Evolutionary conservation across 2,113 vertebrate genomes (phyloP).

Genomic region (Podilymbus podiceps): DNA sequence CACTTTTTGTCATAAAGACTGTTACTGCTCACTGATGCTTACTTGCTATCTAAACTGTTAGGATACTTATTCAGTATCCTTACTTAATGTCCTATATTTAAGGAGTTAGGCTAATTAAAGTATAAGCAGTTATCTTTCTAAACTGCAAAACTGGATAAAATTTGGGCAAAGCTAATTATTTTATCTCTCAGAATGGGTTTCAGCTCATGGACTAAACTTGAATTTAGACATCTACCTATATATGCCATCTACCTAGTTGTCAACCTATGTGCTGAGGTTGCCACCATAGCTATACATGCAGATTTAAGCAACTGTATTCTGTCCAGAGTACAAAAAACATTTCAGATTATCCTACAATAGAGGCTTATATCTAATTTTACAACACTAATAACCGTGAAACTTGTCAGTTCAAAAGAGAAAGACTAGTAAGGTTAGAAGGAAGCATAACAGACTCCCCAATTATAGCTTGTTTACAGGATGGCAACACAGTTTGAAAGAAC

Average conservation of each 20-base stretch:
- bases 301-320: not conserved
- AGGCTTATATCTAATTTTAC: not conserved
- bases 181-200: not conserved
- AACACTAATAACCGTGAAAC: not conserved
- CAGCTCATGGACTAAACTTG: not conserved
- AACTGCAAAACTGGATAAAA: not conserved
- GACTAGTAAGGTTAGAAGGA: not conserved
- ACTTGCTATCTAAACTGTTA: not conserved
- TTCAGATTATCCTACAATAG: not conserved
- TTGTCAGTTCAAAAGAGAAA: not conserved
- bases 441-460: fast-evolving
- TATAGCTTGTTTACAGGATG: not conserved
- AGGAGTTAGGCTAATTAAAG: not conserved
- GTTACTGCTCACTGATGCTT: not conserved
- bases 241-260: not conserved
- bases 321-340: not conserved
- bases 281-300: not conserved
- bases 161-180: not conserved
- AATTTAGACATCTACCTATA: not conserved
- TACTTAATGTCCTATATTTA: not conserved
- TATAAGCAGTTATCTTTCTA: not conserved
- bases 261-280: not conserved
- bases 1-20: not conserved
- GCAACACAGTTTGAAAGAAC: not conserved
- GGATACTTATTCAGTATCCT: not conserved